Conservation (phyloP, 2,797 vertebrate species). For the Acanthis flammea region DNA sequence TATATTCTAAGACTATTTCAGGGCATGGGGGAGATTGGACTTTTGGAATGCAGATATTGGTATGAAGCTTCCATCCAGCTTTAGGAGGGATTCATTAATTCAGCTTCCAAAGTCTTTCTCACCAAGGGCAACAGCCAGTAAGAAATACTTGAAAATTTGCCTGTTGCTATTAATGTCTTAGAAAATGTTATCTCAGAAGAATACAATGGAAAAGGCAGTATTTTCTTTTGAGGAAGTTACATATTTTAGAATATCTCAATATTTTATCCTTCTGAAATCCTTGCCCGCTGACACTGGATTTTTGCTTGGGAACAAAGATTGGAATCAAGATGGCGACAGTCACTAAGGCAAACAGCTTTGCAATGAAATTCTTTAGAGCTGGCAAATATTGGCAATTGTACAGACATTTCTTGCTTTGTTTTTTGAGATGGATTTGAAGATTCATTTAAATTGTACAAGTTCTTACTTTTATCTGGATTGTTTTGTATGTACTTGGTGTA, state of each 20-base stretch:
- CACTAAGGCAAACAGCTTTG: background rate
- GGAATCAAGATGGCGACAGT: background rate
- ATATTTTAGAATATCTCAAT: background rate
- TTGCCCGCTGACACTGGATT: accelerated
- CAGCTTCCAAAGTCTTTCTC: background rate
- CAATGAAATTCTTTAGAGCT: background rate
- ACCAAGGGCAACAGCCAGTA: background rate
- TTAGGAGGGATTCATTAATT: background rate
- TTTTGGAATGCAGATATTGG: background rate
- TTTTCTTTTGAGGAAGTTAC: background rate
- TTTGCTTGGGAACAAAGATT: background rate
- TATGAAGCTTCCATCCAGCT: background rate
- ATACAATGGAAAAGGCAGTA: background rate
- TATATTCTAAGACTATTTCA: background rate
- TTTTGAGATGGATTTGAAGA: background rate
- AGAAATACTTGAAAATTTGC: background rate
- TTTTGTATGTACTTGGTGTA: background rate
- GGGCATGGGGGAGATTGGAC: background rate
- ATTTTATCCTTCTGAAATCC: background rate
- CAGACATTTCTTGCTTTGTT: background rate
- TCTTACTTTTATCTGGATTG: background rate
- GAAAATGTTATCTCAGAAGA: background rate
- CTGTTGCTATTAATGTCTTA: background rate
- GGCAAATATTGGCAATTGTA: background rate
- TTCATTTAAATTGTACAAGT: background rate